phyloP scores from a whole-genome alignment of 2,113 vertebrate genomes.

The Coptodon bakossiorum region DNA sequence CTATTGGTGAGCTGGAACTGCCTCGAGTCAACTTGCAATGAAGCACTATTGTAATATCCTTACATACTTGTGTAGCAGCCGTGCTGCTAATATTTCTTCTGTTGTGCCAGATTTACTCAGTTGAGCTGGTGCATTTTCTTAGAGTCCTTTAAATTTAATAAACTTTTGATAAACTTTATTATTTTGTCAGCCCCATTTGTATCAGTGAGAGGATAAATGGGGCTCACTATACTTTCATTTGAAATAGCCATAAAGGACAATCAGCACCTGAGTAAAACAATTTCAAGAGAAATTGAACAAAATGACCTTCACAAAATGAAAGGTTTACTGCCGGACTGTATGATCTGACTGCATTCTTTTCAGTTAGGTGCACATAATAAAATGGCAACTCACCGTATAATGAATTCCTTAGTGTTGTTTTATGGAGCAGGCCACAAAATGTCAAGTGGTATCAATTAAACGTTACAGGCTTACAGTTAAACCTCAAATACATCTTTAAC shows the following conservation, averaged over 20 bases:
- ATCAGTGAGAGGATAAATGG: neutral
- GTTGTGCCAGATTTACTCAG: neutral
- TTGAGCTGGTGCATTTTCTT: neutral
- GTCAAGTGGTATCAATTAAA: neutral
- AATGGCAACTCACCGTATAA: neutral
- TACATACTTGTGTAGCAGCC: neutral
- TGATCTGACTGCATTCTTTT: neutral
- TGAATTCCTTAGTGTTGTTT: neutral
- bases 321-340: neutral
- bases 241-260: neutral
- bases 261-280: neutral
- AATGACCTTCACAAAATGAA: neutral
- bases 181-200: neutral
- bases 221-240: neutral
- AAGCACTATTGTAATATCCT: neutral
- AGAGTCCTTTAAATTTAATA: neutral
- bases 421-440: neutral
- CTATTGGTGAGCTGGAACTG: neutral
- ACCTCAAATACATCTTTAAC: neutral
- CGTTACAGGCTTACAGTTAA: neutral
- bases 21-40: neutral
- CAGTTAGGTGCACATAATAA: neutral
- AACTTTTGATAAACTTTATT: neutral
- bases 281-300: neutral
- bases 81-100: neutral